Conservation (phyloP, 2,113 vertebrate species). For the Carassius carassius region DNA sequence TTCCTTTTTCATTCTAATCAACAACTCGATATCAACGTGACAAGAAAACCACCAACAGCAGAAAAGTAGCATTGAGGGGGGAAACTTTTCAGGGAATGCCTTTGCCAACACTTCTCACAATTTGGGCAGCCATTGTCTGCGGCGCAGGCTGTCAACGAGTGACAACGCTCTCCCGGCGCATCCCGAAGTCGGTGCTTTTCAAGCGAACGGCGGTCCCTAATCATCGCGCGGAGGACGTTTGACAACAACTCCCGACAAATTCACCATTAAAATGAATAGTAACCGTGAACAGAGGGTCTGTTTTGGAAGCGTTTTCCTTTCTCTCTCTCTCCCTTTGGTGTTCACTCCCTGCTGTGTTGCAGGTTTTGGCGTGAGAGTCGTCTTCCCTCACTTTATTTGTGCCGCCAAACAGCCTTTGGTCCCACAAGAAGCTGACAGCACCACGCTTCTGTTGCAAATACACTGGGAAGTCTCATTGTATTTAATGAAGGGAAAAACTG, state of each 20-base stretch:
- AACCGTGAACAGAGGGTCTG: conserved; percentile 63
- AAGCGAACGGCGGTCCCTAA: conserved; percentile 75
- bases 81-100: conserved; percentile 66
- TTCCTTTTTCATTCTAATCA: conserved; percentile 78
- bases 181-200: conserved; percentile 76
- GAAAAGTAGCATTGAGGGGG: conserved; percentile 69
- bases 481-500: conserved; percentile 81
- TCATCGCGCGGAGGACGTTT: conserved; percentile 74
- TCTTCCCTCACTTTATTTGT: conserved; percentile 67
- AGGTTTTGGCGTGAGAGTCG: conserved; percentile 67
- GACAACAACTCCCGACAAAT: conserved; percentile 75
- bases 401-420: conserved; percentile 75
- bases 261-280: conserved; percentile 80
- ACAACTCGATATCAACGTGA: conserved; percentile 75
- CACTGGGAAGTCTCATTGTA: conserved; percentile 76
- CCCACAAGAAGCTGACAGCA: conserved; percentile 73
- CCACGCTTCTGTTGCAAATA: conserved; percentile 67
- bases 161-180: conserved; percentile 73
- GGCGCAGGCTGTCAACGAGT: conserved; percentile 73
- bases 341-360: conserved; percentile 64
- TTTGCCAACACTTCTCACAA: conserved; percentile 75
- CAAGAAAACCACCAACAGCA: conserved; percentile 74
- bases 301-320: conserved; percentile 61
- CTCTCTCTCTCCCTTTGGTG: conserved; percentile 51
- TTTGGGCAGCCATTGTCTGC: conserved; percentile 77